Percentiles rank a stretch among this genome's conserved stretches.
Conservation (phyloP, 2,888 invertebrate species). For the Lasioglossum oenotherae region DNA sequence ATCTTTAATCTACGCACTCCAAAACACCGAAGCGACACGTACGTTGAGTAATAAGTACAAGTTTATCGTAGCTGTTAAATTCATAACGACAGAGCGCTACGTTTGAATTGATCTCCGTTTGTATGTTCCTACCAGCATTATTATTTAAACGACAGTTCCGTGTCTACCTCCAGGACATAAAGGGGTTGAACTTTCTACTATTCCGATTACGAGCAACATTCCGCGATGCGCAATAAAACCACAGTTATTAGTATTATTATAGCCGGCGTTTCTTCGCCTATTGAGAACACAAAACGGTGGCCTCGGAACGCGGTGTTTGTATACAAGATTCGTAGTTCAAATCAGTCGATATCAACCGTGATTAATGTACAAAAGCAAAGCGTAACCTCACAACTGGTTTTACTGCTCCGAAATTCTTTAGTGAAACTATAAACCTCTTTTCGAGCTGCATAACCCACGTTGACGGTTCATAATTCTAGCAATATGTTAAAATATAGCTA, state of each 20-base stretch:
- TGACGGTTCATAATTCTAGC: neutral
- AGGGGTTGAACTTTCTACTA: neutral
- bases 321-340: neutral
- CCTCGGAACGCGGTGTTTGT: neutral
- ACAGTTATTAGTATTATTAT: neutral
- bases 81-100: neutral
- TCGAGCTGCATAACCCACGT: neutral
- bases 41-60: neutral
- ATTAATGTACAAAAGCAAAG: neutral
- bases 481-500: neutral
- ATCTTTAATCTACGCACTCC: neutral
- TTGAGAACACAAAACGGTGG: neutral
- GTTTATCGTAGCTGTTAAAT: neutral
- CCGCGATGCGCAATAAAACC: neutral
- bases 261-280: neutral
- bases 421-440: neutral
- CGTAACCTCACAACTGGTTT: no score
- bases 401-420: neutral
- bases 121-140: neutral
- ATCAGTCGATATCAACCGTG: neutral
- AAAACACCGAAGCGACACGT: neutral
- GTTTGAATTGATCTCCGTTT: neutral
- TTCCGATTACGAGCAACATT: neutral
- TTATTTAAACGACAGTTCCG: neutral
- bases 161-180: neutral